These are phyloP conservation scores for Balanococcus diminutus DNA, from an alignment of 2,888 invertebrate genomes.

Conservation along the genomic window DNA sequence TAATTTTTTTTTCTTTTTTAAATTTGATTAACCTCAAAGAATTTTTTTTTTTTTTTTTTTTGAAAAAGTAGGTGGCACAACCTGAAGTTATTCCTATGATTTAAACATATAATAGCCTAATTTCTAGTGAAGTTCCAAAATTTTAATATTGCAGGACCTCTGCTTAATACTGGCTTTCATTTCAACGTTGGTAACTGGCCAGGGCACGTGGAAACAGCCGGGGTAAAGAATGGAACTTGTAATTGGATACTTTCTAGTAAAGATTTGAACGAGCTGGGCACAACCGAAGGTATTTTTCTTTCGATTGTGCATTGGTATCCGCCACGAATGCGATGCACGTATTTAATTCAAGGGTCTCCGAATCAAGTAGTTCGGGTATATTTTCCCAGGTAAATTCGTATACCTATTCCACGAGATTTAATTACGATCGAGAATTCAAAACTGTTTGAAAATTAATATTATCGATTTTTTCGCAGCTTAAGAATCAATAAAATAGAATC, in stretches of 20 bases:
- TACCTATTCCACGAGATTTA: background rate
- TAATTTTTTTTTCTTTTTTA: too few species aligned
- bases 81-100: too few species aligned
- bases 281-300: slow-evolving; percentile 85
- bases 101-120: background rate
- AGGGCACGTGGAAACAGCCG: slow-evolving; percentile 87
- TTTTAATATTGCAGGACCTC: slow-evolving; percentile 68
- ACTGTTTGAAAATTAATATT: background rate
- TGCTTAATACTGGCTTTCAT: slow-evolving; percentile 90
- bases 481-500: slow-evolving; percentile 88
- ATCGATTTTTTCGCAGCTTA: slow-evolving; percentile 67
- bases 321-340: slow-evolving; percentile 89
- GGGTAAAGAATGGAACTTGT: slow-evolving; percentile 81
- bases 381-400: slow-evolving; percentile 75
- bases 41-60: too few species aligned
- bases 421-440: background rate
- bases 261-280: slow-evolving; percentile 76
- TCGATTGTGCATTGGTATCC: slow-evolving; percentile 95
- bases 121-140: background rate
- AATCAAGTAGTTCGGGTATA: slow-evolving; percentile 88
- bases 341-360: slow-evolving; percentile 82
- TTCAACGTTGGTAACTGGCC: slow-evolving; percentile 96
- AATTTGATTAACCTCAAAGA: too few species aligned
- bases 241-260: slow-evolving; percentile 88
- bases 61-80: background rate